Evolutionary conservation across 2,113 vertebrate species (phyloP).

Genomic region (Sclerurus mexicanus): DNA sequence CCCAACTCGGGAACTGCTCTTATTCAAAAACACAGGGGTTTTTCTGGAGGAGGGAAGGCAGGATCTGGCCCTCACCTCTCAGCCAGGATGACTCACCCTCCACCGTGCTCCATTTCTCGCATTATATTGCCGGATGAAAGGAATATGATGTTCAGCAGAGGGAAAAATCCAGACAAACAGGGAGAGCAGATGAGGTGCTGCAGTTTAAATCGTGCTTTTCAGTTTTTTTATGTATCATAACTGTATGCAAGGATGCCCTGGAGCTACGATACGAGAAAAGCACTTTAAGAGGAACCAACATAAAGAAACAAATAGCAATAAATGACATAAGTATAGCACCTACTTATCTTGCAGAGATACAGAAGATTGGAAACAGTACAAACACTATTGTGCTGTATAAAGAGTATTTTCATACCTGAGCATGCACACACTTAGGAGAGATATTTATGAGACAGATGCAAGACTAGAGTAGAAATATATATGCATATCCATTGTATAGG

Average conservation of each 20-base stretch:
- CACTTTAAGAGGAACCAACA: constrained; percentile 63
- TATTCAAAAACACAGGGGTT: background rate
- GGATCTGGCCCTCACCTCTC: constrained; percentile 19
- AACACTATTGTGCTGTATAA: constrained; percentile 31
- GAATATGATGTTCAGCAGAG: constrained; percentile 32
- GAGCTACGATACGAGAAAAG: constrained; percentile 49
- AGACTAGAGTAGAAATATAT: background rate
- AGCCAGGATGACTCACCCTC: constrained; percentile 50
- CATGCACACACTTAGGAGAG: constrained; percentile 1
- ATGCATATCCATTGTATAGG: background rate
- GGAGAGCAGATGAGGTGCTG: constrained; percentile 52
- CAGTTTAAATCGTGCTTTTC: constrained; percentile 50
- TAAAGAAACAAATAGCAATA: constrained; percentile 71
- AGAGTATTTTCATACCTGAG: constrained; percentile 41
- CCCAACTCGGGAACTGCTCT: background rate
- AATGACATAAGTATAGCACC: constrained; percentile 60
- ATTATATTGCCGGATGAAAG: constrained; percentile 39
- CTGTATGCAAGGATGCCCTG: constrained; percentile 62
- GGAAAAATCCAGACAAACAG: constrained; percentile 51
- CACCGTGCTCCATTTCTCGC: constrained; percentile 21
- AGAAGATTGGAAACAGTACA: constrained; percentile 57
- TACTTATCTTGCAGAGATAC: constrained; percentile 58
- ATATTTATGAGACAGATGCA: constrained; percentile 40
- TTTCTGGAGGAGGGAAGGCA: background rate
- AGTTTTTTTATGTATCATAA: constrained; percentile 48